A percentile compares a stretch with the other conserved stretches of the same genome.
Evolutionary conservation across 1,140 invertebrate genomes (phyloP).

Genomic region (Magallana gigas): DNA sequence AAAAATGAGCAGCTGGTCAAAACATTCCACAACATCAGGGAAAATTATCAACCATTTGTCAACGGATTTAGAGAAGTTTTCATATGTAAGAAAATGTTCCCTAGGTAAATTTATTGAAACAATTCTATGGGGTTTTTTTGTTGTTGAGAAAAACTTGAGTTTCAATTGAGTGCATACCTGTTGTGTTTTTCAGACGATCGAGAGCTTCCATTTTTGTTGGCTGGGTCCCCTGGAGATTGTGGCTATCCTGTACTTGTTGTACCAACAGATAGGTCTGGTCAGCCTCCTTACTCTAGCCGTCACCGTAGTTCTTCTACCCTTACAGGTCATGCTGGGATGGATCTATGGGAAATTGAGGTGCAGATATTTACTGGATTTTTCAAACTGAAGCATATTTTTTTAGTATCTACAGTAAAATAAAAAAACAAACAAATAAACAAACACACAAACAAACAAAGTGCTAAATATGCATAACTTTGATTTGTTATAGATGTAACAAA

Average conservation of each 20-base stretch:
- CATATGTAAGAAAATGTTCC: constrained; percentile 65
- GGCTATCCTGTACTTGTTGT: constrained; percentile 53
- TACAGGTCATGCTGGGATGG: constrained; percentile 50
- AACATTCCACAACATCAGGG: constrained; percentile 88
- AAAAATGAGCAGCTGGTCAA: constrained; percentile 80
- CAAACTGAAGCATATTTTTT: not conserved
- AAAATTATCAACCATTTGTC: constrained; percentile 94
- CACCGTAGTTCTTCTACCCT: constrained; percentile 43
- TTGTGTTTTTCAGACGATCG: constrained; percentile 43
- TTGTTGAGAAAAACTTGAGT: not conserved
- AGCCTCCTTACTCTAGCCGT: constrained; percentile 52
- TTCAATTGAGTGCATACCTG: not conserved
- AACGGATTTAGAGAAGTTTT: constrained; percentile 85
- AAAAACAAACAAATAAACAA: too few relatives aligned
- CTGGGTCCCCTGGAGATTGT: constrained; percentile 54
- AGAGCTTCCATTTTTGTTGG: constrained; percentile 79
- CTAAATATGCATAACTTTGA: too few relatives aligned
- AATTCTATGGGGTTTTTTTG: not conserved
- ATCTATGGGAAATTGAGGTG: constrained; percentile 56
- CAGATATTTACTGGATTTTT: not conserved
- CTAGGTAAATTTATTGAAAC: not conserved
- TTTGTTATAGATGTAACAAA: too few relatives aligned
- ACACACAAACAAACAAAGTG: too few relatives aligned
- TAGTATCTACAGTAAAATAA: too few relatives aligned
- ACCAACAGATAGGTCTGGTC: constrained; percentile 46